These are phyloP conservation scores for zebrafish (Danio rerio) DNA, from an alignment of 2,113 vertebrate species.

Conservation along the genomic window DNA sequence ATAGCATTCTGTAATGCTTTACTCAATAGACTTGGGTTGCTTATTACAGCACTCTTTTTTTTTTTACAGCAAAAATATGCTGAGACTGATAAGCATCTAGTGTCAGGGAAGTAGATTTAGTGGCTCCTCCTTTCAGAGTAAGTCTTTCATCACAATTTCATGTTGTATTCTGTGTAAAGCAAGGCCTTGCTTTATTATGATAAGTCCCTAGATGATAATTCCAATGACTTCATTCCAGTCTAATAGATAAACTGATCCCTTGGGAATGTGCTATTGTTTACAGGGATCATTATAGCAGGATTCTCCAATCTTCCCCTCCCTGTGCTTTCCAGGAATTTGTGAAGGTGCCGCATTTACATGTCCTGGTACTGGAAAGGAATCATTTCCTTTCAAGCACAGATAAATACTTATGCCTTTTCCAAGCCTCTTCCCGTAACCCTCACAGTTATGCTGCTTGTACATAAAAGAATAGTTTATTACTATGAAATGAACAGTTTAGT, in stretches of 20 bases:
- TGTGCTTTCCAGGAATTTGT: slow-evolving; percentile 20
- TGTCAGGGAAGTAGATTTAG: background rate
- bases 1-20: background rate
- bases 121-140: background rate
- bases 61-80: background rate
- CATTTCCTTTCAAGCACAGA: slow-evolving; percentile 15
- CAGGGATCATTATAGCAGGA: background rate
- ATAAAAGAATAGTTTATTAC: background rate
- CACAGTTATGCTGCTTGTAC: background rate
- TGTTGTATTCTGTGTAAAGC: background rate
- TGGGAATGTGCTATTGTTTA: background rate
- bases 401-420: background rate
- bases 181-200: background rate
- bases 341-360: slow-evolving; percentile 1
- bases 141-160: background rate
- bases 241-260: background rate
- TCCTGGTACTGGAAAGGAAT: slow-evolving; percentile 9
- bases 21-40: background rate
- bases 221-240: background rate
- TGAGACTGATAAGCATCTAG: background rate
- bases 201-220: background rate
- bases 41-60: background rate
- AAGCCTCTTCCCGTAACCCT: background rate
- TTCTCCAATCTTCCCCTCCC: slow-evolving; percentile 6
- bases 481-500: background rate